These are phyloP conservation scores for Hofmannophila pseudospretella DNA, from an alignment of 2,888 invertebrate genomes.

Conservation along the genomic window DNA sequence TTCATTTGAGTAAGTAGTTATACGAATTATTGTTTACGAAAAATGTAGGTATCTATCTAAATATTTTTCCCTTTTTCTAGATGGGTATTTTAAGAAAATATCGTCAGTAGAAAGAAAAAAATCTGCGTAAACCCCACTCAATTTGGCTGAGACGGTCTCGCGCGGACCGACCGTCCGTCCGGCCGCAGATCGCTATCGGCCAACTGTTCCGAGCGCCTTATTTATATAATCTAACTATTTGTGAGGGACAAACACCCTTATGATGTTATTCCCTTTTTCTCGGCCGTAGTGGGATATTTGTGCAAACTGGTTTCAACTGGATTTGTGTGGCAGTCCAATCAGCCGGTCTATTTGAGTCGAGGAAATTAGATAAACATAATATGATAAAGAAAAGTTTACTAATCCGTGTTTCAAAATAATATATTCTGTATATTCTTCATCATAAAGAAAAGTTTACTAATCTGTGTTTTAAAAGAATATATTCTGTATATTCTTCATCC, in stretches of 20 bases:
- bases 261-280: slow-evolving; percentile 37
- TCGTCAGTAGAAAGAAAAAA: slow-evolving; percentile 45
- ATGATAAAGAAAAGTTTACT: background rate
- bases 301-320: slow-evolving; percentile 12
- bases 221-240: slow-evolving; percentile 77
- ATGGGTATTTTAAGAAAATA: background rate
- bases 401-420: too few species aligned
- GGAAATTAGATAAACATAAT: background rate
- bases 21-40: too few species aligned
- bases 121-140: slow-evolving; percentile 63
- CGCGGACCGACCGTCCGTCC: slow-evolving; percentile 24
- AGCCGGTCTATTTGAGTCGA: too few species aligned
- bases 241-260: slow-evolving; percentile 68
- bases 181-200: slow-evolving; percentile 66
- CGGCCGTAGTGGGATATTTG: slow-evolving; percentile 20
- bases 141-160: slow-evolving; percentile 40
- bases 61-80: background rate
- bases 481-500: too few species aligned
- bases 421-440: too few species aligned
- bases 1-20: too few species aligned
- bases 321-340: slow-evolving; percentile 7
- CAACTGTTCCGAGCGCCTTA: slow-evolving; percentile 67
- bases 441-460: too few species aligned
- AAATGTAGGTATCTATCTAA: too few species aligned
- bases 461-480: too few species aligned